phyloP scores from a whole-genome alignment of 2,113 vertebrate genomes.

The Murina feae region DNA sequence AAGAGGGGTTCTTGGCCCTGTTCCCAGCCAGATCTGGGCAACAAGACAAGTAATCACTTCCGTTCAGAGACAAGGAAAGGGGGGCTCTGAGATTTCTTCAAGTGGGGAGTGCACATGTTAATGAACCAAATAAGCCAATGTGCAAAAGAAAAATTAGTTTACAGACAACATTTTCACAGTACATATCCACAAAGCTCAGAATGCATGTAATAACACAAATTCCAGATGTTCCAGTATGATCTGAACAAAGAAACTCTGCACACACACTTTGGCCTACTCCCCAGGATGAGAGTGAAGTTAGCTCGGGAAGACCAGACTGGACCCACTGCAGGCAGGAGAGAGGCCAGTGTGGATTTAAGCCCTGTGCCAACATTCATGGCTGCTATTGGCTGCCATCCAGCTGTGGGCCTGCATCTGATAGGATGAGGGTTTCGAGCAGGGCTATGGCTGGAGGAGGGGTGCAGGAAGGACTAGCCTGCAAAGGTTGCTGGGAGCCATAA shows the following conservation, averaged over 20 bases:
- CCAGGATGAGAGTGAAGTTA: slow-evolving; percentile 1
- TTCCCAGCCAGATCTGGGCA: slow-evolving; percentile 16
- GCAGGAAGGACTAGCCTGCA: neutral
- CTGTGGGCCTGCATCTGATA: neutral
- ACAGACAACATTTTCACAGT: neutral
- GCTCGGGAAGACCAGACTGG: slow-evolving; percentile 1
- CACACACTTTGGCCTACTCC: neutral
- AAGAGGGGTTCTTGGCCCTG: neutral
- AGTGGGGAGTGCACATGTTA: neutral
- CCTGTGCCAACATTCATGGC: slow-evolving; percentile 43
- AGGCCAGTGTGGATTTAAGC: slow-evolving; percentile 55
- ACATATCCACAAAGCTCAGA: neutral
- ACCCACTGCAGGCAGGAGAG: neutral
- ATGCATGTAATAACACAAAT: neutral
- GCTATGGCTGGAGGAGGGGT: neutral
- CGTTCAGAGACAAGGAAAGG: slow-evolving; percentile 41
- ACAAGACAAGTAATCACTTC: slow-evolving; percentile 46
- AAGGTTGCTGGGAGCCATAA: slow-evolving; percentile 31
- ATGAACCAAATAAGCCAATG: neutral
- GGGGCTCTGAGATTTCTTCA: neutral
- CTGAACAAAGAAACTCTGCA: neutral
- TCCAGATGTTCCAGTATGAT: neutral
- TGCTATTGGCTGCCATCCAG: slow-evolving; percentile 8
- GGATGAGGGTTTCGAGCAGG: neutral
- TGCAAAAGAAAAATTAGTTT: slow-evolving; percentile 9